phyloP scores from a whole-genome alignment of 2,113 vertebrate genomes.

The Archocentrus centrarchus region DNA sequence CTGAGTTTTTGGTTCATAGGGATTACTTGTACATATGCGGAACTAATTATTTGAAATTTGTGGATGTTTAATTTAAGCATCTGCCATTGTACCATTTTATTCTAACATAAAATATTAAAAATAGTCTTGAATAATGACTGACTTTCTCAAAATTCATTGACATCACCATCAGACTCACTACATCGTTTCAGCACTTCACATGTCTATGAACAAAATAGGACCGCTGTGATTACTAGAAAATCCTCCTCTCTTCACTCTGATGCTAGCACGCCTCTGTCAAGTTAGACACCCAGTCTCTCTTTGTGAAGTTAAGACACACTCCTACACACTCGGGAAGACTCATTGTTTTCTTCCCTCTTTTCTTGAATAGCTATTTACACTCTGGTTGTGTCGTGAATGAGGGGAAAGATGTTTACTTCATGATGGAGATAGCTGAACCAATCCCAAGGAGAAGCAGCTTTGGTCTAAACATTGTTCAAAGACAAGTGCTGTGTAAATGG shows the following conservation, averaged over 20 bases:
- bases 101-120: not conserved
- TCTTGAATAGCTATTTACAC: slow-evolving; percentile 30
- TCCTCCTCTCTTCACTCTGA: slow-evolving; percentile 24
- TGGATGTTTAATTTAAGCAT: too few species aligned
- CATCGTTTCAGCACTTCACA: not conserved
- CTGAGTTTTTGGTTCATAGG: not conserved
- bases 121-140: not conserved
- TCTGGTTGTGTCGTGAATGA: slow-evolving; percentile 9
- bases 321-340: slow-evolving; percentile 31
- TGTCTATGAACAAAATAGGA: slow-evolving; percentile 15
- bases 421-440: slow-evolving; percentile 25
- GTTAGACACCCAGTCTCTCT: slow-evolving; percentile 40
- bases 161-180: not conserved
- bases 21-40: too few species aligned
- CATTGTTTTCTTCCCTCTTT: slow-evolving; percentile 51
- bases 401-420: slow-evolving; percentile 50
- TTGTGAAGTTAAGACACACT: slow-evolving; percentile 52
- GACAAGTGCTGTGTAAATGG: slow-evolving; percentile 36
- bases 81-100: not conserved
- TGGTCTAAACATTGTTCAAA: slow-evolving; percentile 36
- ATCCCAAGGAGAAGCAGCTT: slow-evolving; percentile 26
- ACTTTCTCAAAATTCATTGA: not conserved
- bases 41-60: too few species aligned
- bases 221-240: slow-evolving; percentile 15
- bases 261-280: slow-evolving; percentile 28